Evolutionary conservation across 2,888 invertebrate genomes (phyloP).

Genomic region (Pseudanteris insignis): DNA sequence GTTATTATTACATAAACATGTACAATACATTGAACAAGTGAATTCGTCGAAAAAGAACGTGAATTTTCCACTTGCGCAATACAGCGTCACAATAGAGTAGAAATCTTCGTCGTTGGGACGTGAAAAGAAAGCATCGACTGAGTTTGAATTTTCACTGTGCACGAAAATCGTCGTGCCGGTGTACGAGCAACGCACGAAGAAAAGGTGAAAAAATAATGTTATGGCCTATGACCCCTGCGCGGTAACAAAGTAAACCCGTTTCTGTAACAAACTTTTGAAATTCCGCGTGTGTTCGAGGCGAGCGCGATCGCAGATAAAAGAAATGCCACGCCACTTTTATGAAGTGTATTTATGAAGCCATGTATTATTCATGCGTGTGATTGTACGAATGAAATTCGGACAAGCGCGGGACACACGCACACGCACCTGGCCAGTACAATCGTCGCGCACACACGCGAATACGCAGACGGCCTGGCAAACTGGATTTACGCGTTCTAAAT

Average conservation of each 20-base stretch:
- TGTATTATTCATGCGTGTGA: constrained; percentile 37
- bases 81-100: no score
- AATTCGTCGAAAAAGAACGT: no score
- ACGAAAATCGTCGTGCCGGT: no score
- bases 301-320: constrained; percentile 16
- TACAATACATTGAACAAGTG: no score
- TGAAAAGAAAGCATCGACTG: no score
- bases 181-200: not conserved
- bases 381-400: constrained; percentile 23
- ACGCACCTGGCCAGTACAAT: constrained; percentile 12
- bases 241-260: constrained; percentile 5
- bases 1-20: no score
- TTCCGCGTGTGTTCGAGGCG: constrained; percentile 11
- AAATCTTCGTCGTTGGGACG: no score
- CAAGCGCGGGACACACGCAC: constrained; percentile 10
- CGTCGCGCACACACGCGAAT: not conserved
- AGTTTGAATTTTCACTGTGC: no score
- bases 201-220: constrained; percentile 3
- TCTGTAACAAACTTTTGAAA: constrained; percentile 21
- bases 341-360: constrained; percentile 32
- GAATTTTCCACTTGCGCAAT: no score
- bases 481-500: constrained; percentile 27
- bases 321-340: constrained; percentile 16
- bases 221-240: constrained; percentile 10
- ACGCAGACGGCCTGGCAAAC: not conserved